These are phyloP conservation scores for Eupeodes luniger DNA, from an alignment of 2,888 invertebrate species.

Conservation along the genomic window DNA sequence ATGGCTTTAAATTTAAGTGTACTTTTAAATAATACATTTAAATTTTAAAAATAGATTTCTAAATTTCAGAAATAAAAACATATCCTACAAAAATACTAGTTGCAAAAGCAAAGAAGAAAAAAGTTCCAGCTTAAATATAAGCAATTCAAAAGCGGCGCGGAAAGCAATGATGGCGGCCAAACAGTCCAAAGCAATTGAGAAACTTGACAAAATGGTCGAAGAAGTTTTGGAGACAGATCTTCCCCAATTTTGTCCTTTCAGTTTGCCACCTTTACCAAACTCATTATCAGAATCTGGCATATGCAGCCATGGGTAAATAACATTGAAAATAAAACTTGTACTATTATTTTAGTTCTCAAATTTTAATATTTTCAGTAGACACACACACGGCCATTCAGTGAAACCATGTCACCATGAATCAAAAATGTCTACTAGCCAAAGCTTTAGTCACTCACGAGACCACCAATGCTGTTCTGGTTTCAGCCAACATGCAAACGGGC, in stretches of 20 bases:
- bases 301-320: conserved; percentile 82
- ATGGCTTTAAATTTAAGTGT: neutral
- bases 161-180: conserved; percentile 83
- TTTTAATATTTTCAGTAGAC: conserved; percentile 59
- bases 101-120: conserved; percentile 79
- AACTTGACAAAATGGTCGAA: conserved; percentile 84
- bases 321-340: neutral
- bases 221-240: conserved; percentile 83
- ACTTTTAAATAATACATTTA: neutral
- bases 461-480: conserved; percentile 84
- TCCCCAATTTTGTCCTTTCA: conserved; percentile 80
- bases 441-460: conserved; percentile 81
- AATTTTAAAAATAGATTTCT: neutral
- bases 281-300: conserved; percentile 83
- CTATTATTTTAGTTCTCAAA: neutral
- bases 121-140: conserved; percentile 79
- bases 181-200: conserved; percentile 83
- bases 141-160: conserved; percentile 81
- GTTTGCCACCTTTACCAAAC: conserved; percentile 80
- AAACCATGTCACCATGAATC: conserved; percentile 78
- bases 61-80: conserved; percentile 68
- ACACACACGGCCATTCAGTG: conserved; percentile 77
- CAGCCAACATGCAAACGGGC: conserved; percentile 80
- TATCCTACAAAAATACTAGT: conserved; percentile 74
- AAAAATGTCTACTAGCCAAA: conserved; percentile 82